Conservation (phyloP, 2,888 invertebrate species). For the Epirrita christyi region DNA sequence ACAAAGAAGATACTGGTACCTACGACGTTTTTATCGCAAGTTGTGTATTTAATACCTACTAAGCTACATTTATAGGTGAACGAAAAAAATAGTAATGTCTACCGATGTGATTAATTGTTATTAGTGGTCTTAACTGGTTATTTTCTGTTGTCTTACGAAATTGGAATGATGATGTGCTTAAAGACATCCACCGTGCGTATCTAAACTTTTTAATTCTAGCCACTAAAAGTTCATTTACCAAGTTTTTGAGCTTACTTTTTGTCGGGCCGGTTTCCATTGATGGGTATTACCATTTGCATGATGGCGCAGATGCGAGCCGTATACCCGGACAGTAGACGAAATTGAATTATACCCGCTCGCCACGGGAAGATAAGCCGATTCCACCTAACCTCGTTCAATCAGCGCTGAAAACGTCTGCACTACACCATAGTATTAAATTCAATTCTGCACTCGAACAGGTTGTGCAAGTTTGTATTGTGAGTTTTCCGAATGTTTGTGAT, state of each 20-base stretch:
- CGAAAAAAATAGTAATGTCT: too few species aligned
- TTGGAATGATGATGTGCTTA: too few species aligned
- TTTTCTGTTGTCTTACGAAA: too few species aligned
- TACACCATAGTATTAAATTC: conserved; percentile 2
- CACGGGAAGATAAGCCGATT: conserved; percentile 76
- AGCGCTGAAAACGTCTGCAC: conserved; percentile 55
- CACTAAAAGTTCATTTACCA: not conserved
- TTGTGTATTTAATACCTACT: too few species aligned
- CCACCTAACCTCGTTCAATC: conserved; percentile 77
- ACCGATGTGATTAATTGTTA: too few species aligned
- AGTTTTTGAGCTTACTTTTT: too few species aligned
- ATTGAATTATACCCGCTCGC: conserved; percentile 71
- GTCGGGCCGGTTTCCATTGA: conserved; percentile 19
- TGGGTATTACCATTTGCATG: conserved; percentile 55
- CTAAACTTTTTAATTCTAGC: too few species aligned
- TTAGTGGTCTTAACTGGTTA: too few species aligned
- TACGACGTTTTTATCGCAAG: too few species aligned
- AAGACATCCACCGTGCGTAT: too few species aligned
- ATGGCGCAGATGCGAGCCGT: conserved; percentile 35
- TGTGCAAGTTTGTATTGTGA: not conserved
- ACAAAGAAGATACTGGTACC: too few species aligned
- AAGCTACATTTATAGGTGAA: too few species aligned
- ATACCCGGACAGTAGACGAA: conserved; percentile 43
- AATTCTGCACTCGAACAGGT: conserved; percentile 42
- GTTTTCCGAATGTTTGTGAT: not conserved